phyloP scores from a whole-genome alignment of 2,888 invertebrate species.

The Colostygia pectinataria region DNA sequence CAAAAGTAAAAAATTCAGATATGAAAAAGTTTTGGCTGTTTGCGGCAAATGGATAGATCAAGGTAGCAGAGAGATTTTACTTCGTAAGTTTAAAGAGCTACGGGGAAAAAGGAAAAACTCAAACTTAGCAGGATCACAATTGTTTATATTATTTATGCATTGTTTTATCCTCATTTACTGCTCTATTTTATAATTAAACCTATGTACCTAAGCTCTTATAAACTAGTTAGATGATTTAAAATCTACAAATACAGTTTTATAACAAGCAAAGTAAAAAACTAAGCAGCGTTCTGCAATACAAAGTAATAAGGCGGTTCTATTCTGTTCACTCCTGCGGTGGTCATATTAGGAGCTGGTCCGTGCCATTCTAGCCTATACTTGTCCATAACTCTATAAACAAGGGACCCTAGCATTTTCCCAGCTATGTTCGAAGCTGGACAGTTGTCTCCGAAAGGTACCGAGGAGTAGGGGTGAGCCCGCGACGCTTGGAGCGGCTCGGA shows the following conservation, averaged over 20 bases:
- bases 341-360: slow-evolving; percentile 58
- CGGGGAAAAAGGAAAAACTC: slow-evolving; percentile 2
- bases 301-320: slow-evolving; percentile 70
- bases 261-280: slow-evolving; percentile 20
- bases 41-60: not conserved
- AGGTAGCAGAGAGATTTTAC: not conserved
- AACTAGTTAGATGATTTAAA: too few species aligned
- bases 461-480: slow-evolving; percentile 62
- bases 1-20: slow-evolving; percentile 6
- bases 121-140: not conserved
- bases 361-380: slow-evolving; percentile 76
- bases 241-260: too few species aligned
- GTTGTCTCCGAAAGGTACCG: slow-evolving; percentile 64
- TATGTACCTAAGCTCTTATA: not conserved
- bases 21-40: slow-evolving; percentile 2
- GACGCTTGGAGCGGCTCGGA: slow-evolving; percentile 64
- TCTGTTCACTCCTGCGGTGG: slow-evolving; percentile 64
- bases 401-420: slow-evolving; percentile 55
- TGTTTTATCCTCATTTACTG: slow-evolving; percentile 8
- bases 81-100: not conserved
- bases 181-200: slow-evolving; percentile 1
- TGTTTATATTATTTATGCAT: slow-evolving; percentile 7
- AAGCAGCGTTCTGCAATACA: slow-evolving; percentile 69
- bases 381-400: slow-evolving; percentile 59
- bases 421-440: slow-evolving; percentile 66